Evolutionary conservation across 2,113 vertebrate genomes (phyloP), one percentile per base, ranked within the genome.

Genomic region (Girardinichthys multiradiatus): DNA sequence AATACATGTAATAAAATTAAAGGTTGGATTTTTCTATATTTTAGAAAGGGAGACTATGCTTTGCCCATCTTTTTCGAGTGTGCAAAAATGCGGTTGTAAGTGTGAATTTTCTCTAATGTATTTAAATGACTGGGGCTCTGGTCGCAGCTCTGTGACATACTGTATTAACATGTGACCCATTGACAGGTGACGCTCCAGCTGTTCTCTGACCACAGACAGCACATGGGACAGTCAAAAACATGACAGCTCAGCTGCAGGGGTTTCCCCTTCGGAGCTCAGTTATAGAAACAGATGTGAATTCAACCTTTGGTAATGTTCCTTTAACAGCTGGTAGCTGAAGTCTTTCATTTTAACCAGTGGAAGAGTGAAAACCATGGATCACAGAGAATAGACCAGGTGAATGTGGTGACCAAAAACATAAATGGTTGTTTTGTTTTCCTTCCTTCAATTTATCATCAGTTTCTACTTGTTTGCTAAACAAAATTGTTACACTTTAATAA

Each of bases 111-210:
- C 28, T 61, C 30, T 27, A 29, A 29, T 26, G 26, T 24, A 42
- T 9, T 13, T 35, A 2, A 17, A 13, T 54, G 29, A 33, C 4
- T 27, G 13, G 26, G 28, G 19, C 27, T 58, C 76, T 54, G 65
- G 39, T 68, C 64, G 31, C 70, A 61, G 28, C 70, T 64, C 74
- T 84, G 80, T 76, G 76, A 81, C 84, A 70, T 64, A 77, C 17
- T 13, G 39, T 30, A 77, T 80, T 82, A 58, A 57, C 79, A 87
- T 84, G 83, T 84, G 88, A 91, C 80, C 60, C 63, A 51, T 72
- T 63, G 89, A 90, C 89, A 92, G 89, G 86, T 92, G 92, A 92
- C 15, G 70, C 66, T 58, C 78, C 91, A 93, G 91, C 90, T 94
- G 92, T 86, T 82, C 60, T 79, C 73, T 72, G 75, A 81, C 86